phyloP scores from a whole-genome alignment of 1,140 invertebrate genomes.

The Apis dorsata region DNA sequence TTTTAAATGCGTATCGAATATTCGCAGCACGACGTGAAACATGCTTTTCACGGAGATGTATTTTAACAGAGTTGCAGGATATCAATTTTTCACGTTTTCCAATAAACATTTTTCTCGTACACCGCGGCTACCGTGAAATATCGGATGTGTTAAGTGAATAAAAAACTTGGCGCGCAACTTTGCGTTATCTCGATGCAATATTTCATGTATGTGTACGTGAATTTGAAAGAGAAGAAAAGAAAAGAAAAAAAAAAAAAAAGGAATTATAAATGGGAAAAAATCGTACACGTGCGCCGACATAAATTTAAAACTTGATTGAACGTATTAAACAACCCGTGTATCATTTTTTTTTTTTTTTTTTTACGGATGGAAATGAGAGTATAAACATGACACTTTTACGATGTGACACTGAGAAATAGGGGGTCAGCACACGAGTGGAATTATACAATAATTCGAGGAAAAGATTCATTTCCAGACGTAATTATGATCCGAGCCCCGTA shows the following conservation, averaged over 20 bases:
- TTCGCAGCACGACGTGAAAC: neutral
- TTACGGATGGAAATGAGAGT: neutral
- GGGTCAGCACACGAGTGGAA: neutral
- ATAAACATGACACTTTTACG: neutral
- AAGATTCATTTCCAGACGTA: neutral
- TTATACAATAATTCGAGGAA: slow-evolving; percentile 8
- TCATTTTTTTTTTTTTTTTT: neutral
- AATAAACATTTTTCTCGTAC: slow-evolving; percentile 28
- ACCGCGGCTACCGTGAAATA: slow-evolving; percentile 12
- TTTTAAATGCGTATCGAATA: neutral
- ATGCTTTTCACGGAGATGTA: slow-evolving; percentile 1
- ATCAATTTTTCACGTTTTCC: slow-evolving; percentile 41
- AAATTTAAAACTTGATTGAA: neutral
- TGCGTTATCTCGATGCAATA: slow-evolving; percentile 28
- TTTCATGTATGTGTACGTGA: neutral
- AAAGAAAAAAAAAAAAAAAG: too few species aligned
- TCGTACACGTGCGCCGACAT: neutral
- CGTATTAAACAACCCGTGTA: neutral
- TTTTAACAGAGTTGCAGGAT: neutral
- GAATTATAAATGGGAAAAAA: neutral
- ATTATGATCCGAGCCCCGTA: neutral
- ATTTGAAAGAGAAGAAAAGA: neutral
- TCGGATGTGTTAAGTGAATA: slow-evolving; percentile 11
- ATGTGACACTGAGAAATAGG: neutral
- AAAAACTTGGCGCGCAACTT: slow-evolving; percentile 13